Conservation (phyloP, 2,888 invertebrate genomes). For the Dexiosoma caninum region DNA sequence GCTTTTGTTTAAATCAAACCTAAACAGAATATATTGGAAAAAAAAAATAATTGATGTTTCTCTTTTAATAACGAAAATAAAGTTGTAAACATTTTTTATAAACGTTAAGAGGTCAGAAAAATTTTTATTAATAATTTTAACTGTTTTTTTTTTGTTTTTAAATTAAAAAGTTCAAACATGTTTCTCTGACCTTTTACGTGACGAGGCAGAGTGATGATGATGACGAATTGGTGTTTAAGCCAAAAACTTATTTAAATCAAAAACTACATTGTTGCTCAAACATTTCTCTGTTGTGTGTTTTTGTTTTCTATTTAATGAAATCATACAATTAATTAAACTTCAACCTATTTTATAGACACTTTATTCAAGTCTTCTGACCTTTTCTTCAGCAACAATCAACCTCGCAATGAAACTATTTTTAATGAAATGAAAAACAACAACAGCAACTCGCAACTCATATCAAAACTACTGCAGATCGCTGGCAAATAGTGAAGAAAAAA, state of each 20-base stretch:
- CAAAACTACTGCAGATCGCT: constrained; percentile 7
- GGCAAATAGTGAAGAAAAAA: neutral
- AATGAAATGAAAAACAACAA: constrained; percentile 19
- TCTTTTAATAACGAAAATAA: neutral
- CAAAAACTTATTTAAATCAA: neutral
- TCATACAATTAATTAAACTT: constrained; percentile 63
- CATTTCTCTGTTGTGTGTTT: neutral
- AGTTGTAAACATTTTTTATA: constrained; percentile 27
- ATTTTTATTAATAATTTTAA: constrained; percentile 21
- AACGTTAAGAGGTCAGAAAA: neutral
- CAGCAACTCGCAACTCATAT: neutral
- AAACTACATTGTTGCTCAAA: constrained; percentile 12
- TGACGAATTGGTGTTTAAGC: neutral
- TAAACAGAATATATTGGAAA: neutral
- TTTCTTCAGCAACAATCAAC: constrained; percentile 46
- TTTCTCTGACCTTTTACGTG: constrained; percentile 32
- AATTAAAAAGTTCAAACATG: constrained; percentile 15
- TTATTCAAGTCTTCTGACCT: constrained; percentile 55
- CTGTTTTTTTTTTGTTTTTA: neutral
- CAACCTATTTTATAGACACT: constrained; percentile 62
- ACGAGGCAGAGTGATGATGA: neutral
- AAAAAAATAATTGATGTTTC: neutral
- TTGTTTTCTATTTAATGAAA: neutral
- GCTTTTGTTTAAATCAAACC: constrained; percentile 14
- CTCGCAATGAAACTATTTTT: constrained; percentile 44